Evolutionary conservation across 1,140 invertebrate species (phyloP).

Genomic region (Arctopsyche grandis): DNA sequence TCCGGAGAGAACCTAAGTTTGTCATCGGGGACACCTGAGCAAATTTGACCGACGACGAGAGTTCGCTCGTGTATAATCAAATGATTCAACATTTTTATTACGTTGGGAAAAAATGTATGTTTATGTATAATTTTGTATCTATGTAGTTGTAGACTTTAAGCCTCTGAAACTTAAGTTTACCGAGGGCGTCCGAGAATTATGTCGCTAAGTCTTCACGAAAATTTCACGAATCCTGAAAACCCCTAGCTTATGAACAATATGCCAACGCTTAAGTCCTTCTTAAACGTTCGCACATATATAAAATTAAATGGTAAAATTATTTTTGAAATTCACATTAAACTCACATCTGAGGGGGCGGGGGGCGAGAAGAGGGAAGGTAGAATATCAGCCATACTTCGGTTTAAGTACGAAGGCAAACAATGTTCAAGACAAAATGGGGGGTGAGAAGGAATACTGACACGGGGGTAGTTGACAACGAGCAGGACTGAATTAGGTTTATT

Average conservation of each 20-base stretch:
- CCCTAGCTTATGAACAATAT: slow-evolving; percentile 10
- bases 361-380: neutral
- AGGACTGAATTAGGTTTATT: neutral
- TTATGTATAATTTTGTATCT: too few species aligned
- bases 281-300: neutral
- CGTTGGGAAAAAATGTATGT: too few species aligned
- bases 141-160: neutral
- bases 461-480: slow-evolving; percentile 1
- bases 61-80: neutral
- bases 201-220: slow-evolving; percentile 2
- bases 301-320: neutral
- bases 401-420: slow-evolving; percentile 33
- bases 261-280: slow-evolving; percentile 10
- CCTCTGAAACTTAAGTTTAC: neutral
- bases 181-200: neutral
- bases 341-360: neutral
- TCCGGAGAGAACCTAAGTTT: neutral
- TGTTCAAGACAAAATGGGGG: slow-evolving; percentile 39
- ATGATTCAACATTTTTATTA: neutral
- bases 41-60: slow-evolving; percentile 10
- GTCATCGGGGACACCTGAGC: neutral
- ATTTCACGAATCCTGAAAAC: slow-evolving; percentile 13
- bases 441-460: slow-evolving; percentile 11
- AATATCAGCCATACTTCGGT: neutral
- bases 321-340: neutral